Evolutionary conservation across 2,888 invertebrate species (phyloP).

Genomic region (Agrotis exclamationis): DNA sequence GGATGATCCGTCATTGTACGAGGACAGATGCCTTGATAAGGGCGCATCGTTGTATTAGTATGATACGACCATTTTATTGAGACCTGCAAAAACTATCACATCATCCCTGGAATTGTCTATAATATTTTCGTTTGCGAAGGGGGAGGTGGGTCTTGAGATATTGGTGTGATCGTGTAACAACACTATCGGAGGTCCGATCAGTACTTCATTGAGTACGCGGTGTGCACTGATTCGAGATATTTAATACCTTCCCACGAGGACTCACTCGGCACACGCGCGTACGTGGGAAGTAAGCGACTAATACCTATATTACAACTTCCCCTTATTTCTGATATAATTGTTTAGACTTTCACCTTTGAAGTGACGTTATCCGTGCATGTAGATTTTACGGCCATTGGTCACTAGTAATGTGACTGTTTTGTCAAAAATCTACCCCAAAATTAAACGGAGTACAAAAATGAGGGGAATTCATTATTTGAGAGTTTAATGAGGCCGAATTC

Average conservation of each 20-base stretch:
- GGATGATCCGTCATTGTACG: slow-evolving; percentile 89
- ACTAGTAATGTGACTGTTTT: slow-evolving; percentile 1
- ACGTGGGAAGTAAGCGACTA: slow-evolving; percentile 73
- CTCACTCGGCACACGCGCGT: slow-evolving; percentile 80
- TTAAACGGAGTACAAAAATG: neutral
- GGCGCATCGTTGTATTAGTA: slow-evolving; percentile 87
- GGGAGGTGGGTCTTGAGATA: slow-evolving; percentile 70
- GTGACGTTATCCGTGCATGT: slow-evolving; percentile 42
- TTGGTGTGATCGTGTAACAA: slow-evolving; percentile 74
- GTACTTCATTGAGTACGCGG: slow-evolving; percentile 80
- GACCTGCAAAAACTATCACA: slow-evolving; percentile 66
- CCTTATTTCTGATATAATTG: slow-evolving; percentile 53
- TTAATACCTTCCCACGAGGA: slow-evolving; percentile 89
- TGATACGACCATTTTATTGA: slow-evolving; percentile 75
- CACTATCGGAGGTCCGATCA: slow-evolving; percentile 84
- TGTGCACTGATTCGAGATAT: slow-evolving; percentile 85
- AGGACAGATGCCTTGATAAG: slow-evolving; percentile 88
- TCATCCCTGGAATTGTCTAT: slow-evolving; percentile 11
- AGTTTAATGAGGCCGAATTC: slow-evolving; percentile 3
- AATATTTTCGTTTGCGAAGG: slow-evolving; percentile 53
- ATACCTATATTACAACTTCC: slow-evolving; percentile 45
- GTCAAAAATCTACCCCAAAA: neutral
- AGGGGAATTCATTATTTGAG: neutral
- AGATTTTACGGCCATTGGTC: slow-evolving; percentile 41
- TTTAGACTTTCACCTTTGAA: slow-evolving; percentile 56